Base-by-base conservation (phyloP, 2,888 invertebrate species). In the Chesias legatella region DNA sequence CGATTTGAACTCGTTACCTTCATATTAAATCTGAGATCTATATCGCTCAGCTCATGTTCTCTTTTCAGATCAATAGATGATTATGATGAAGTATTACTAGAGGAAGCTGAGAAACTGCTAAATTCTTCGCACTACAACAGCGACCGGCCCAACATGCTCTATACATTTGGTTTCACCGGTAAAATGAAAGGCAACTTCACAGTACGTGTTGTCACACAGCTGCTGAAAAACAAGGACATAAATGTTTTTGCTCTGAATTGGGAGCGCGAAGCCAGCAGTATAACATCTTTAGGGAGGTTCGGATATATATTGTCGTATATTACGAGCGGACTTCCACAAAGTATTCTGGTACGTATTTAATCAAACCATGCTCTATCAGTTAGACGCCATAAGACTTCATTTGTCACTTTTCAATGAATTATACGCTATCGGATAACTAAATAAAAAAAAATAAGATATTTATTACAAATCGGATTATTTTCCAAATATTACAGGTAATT, bases 171-270 rank as follows among this genome's bases (percentile, higher is more conserved):
- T 0, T 52, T 28, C 20, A 20, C 17, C 4, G 36, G 25, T 2
- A 25, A 9, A 2, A 7, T 3, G 3, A 6, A 38, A 1, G 48
- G 43, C 9, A 20, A 11, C 7, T 35, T 34, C 0, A 47, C 53
- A 1, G 8, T 11, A 6, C 8, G 20, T 6, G 33, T 48, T 5
- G 20, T 54, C 1, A 17, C 24, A 0, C 29, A 35, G 2, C 20
- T 43, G 7, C 13, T 47, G 6, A 8, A 6, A 31, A 22, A 10
- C 6, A 10, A 33, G 8, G 6, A 21, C 6, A 35, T 29, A 28
- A 57, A 57, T 21, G 40, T 47, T 0, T 10, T 51, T 3, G 22
- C 51, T 1, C 4, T 56, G 0, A 32, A 58, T 24, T 58, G 58
- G 58, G 31, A 24, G 23, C 29, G 24, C 5, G 56, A 56, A 41